These are phyloP conservation scores for Oedothorax gibbosus DNA, from an alignment of 1,140 invertebrate species.

Conservation along the genomic window DNA sequence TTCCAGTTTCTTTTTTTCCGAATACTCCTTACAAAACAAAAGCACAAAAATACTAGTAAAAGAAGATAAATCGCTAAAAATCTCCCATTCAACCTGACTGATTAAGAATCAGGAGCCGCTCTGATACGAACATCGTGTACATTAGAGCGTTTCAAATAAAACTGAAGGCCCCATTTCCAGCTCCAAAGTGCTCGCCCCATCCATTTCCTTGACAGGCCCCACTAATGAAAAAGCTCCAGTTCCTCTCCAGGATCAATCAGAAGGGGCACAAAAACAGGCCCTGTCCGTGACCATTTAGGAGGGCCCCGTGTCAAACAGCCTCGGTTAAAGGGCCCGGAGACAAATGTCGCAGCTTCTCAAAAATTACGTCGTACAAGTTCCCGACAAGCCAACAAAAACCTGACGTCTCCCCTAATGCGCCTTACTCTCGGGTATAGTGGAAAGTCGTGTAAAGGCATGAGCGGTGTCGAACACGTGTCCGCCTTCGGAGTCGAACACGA, in stretches of 20 bases:
- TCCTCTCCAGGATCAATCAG: conserved; percentile 47
- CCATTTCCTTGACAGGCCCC: background rate
- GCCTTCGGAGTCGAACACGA: conserved; percentile 61
- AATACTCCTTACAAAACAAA: too few species aligned
- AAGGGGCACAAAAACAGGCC: conserved; percentile 44
- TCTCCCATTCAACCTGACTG: too few species aligned
- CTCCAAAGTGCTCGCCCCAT: background rate
- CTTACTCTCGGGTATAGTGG: conserved; percentile 60
- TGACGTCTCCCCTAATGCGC: conserved; percentile 54
- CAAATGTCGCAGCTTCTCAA: conserved; percentile 61
- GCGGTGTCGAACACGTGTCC: conserved; percentile 58
- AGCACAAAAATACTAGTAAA: too few species aligned
- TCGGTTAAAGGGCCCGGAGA: conserved; percentile 29
- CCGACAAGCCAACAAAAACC: conserved; percentile 61
- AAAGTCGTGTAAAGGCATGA: conserved; percentile 58
- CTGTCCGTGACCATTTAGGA: conserved; percentile 58
- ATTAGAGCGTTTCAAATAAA: too few species aligned
- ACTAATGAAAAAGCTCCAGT: conserved; percentile 54
- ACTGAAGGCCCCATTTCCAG: too few species aligned
- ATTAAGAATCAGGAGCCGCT: too few species aligned
- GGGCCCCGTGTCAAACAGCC: conserved; percentile 38
- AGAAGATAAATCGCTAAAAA: too few species aligned
- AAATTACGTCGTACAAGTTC: conserved; percentile 61
- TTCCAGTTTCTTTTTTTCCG: too few species aligned
- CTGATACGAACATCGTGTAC: too few species aligned